Evolutionary conservation across 2,888 invertebrate species (phyloP).

Genomic region (Maniola hyperantus): DNA sequence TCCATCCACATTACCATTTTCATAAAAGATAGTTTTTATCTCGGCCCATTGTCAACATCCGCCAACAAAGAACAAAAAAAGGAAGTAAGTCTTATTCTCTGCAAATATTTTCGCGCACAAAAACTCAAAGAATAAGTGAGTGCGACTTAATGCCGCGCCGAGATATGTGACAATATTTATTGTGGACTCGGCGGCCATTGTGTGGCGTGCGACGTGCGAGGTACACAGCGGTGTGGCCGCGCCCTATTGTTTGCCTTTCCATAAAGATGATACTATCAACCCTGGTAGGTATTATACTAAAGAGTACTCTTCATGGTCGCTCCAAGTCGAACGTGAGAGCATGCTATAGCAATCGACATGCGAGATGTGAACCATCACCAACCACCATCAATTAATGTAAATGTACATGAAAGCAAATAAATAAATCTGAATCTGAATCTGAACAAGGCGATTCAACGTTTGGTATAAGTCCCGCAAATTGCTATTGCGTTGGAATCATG

Average conservation of each 20-base stretch:
- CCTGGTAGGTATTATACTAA: not conserved
- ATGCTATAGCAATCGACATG: too few species aligned
- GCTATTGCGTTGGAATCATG: too few species aligned
- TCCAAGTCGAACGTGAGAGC: too few species aligned
- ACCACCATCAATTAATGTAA: too few species aligned
- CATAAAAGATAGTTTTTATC: conserved; percentile 12
- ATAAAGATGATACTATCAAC: conserved; percentile 4
- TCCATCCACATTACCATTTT: not conserved
- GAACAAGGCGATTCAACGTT: too few species aligned
- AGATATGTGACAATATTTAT: conserved; percentile 39
- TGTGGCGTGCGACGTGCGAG: conserved; percentile 14
- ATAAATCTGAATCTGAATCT: too few species aligned
- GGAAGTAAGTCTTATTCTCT: conserved; percentile 21
- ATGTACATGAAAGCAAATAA: too few species aligned
- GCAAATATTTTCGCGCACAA: conserved; percentile 38
- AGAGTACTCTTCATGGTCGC: too few species aligned
- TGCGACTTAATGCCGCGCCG: conserved; percentile 38
- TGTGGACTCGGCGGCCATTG: conserved; percentile 36
- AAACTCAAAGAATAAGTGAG: conserved; percentile 42
- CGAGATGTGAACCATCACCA: too few species aligned
- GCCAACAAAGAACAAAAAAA: conserved; percentile 31
- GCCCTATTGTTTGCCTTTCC: conserved; percentile 34
- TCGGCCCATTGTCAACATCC: conserved; percentile 20
- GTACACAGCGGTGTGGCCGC: conserved; percentile 29
- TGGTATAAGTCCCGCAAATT: too few species aligned